phyloP scores from a whole-genome alignment of 2,113 vertebrate genomes.

The Neolamprologus fasciatus region DNA sequence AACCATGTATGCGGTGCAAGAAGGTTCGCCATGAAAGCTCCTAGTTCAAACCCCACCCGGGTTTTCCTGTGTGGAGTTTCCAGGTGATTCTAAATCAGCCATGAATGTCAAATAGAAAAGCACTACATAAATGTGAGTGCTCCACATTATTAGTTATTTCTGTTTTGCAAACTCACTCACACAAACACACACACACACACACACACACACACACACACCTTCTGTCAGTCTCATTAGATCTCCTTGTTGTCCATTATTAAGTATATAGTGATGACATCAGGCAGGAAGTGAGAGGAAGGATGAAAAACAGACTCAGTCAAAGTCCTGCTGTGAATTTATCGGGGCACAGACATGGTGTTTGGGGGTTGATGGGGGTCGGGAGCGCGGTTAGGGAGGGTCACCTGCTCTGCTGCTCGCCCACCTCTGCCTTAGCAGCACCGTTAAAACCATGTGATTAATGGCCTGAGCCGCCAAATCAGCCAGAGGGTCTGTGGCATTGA shows the following conservation, averaged over 20 bases:
- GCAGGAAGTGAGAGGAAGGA: slow-evolving; percentile 15
- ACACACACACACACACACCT: neutral
- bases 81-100: neutral
- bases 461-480: neutral
- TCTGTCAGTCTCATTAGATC: neutral
- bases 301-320: neutral
- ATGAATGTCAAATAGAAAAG: neutral
- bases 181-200: neutral
- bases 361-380: neutral
- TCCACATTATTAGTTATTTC: neutral
- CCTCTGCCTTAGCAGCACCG: slow-evolving; percentile 14
- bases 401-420: slow-evolving; percentile 14
- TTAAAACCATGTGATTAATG: slow-evolving; percentile 43
- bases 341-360: neutral
- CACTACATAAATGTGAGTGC: neutral
- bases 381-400: slow-evolving; percentile 6
- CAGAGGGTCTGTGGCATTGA: slow-evolving; percentile 42
- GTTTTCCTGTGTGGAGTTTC: neutral
- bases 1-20: neutral
- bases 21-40: neutral
- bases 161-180: neutral
- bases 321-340: slow-evolving; percentile 34
- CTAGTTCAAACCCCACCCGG: neutral
- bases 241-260: neutral
- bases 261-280: neutral